Evolutionary conservation across 2,888 invertebrate species (phyloP).

Genomic region (Diloba caeruleocephala): DNA sequence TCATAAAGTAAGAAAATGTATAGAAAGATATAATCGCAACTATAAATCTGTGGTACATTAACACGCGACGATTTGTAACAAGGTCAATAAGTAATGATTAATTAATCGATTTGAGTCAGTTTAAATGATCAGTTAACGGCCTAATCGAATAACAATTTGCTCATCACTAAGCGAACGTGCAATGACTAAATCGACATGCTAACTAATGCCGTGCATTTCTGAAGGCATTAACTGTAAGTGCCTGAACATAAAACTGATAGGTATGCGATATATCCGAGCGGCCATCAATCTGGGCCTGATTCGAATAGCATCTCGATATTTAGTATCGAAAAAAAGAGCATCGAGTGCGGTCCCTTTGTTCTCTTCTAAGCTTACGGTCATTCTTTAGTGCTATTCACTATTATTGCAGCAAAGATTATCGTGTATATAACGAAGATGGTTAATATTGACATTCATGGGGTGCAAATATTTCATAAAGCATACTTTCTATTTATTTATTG

Average conservation of each 20-base stretch:
- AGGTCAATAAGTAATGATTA: constrained; percentile 42
- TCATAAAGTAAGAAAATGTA: not conserved
- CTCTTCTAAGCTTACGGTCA: constrained; percentile 43
- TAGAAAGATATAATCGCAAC: not conserved
- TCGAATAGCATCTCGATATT: constrained; percentile 69
- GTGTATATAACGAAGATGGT: not conserved
- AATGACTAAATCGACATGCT: constrained; percentile 69
- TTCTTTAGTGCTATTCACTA: constrained; percentile 39
- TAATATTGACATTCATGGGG: too few species aligned
- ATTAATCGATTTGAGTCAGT: constrained; percentile 58
- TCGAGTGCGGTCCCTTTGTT: constrained; percentile 58
- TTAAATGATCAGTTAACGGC: constrained; percentile 59
- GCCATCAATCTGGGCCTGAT: constrained; percentile 71
- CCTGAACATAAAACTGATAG: constrained; percentile 86
- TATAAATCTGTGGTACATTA: constrained; percentile 1
- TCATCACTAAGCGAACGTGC: constrained; percentile 64
- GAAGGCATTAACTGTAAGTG: constrained; percentile 83
- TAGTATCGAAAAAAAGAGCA: constrained; percentile 62
- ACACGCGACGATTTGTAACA: constrained; percentile 12
- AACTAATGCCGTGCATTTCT: constrained; percentile 81
- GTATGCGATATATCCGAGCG: constrained; percentile 82
- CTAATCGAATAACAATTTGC: constrained; percentile 72
- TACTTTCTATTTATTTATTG: too few species aligned
- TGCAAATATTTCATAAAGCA: too few species aligned
- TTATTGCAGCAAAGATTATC: constrained; percentile 3